phyloP scores from a whole-genome alignment of 2,113 vertebrate species.

The Caracal caracal region DNA sequence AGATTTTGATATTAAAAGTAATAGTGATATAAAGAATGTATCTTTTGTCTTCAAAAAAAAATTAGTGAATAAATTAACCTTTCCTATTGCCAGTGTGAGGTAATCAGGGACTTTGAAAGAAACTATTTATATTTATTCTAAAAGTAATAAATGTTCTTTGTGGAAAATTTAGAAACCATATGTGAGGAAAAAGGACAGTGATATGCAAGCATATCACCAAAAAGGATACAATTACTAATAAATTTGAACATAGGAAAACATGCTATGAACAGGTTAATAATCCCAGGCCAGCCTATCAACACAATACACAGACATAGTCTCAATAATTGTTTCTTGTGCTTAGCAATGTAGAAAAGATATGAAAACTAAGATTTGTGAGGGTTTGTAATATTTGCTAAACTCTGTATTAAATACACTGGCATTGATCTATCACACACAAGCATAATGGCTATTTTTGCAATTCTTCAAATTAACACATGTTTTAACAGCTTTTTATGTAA shows the following conservation, averaged over 20 bases:
- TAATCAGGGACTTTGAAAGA: not conserved
- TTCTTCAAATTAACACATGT: not conserved
- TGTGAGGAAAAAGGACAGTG: not conserved
- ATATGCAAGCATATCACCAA: not conserved
- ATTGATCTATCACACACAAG: not conserved
- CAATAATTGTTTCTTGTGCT: not conserved
- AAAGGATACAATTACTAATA: not conserved
- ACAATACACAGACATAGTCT: not conserved
- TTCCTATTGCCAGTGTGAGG: not conserved
- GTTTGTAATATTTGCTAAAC: not conserved
- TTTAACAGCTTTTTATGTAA: not conserved
- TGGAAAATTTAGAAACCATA: not conserved
- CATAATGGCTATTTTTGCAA: not conserved
- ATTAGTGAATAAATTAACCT: not conserved
- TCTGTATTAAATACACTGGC: not conserved
- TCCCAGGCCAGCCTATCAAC: not conserved
- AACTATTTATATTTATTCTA: not conserved
- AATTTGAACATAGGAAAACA: not conserved
- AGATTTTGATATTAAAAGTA: not conserved
- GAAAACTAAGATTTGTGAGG: not conserved
- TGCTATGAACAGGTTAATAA: not conserved
- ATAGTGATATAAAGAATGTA: not conserved
- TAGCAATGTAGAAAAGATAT: not conserved
- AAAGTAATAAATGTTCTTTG: not conserved
- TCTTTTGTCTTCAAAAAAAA: not conserved